Base-by-base conservation (phyloP, 1,140 invertebrate species). In the Pristionchus pacificus region DNA sequence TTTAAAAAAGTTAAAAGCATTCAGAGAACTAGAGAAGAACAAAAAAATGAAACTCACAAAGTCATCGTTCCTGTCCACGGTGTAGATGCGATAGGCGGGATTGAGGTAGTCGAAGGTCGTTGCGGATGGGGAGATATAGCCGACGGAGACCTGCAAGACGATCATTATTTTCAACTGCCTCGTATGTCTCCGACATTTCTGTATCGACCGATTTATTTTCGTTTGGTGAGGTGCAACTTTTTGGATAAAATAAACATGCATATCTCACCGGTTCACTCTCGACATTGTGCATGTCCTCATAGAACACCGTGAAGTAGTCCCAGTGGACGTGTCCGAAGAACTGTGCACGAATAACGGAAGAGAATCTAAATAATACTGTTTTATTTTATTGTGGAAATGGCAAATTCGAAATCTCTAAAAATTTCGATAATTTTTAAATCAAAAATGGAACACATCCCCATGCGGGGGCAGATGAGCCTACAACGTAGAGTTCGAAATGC, bases 251-350 rank as follows among this genome's bases (percentile, higher is more conserved):
- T n/a, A n/a, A n/a, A n/a, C n/a, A n/a, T n/a, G n/a, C n/a, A n/a
- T n/a, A n/a, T n/a, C n/a, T n/a, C n/a, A n/a, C n/a, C n/a, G n/a
- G n/a, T n/a, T n/a, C n/a, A n/a, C n/a, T n/a, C n/a, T n/a, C 60
- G 28, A 72, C 33, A 57, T 81, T 66, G 62, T 84, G 64, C 83
- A 84, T 82, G 67, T 84, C 71, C 60, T 83, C 77, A 60, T 78
- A 84, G 65, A 83, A 84, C 29, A 97, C 86, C 85, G 94, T 91
- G 82, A 95, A 94, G 85, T 95, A 93, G 84, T 97, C 94, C 77
- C 88, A 92, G 87, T 97, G 94, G 0, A 93, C 95, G 79, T 97
- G 94, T 1, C 93, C 94, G 81, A 94, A 97, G 83, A 96, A 97
- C 84, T 96, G 94, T 14, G 91, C 91, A 0, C 89, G 89, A 71